A percentile compares a stretch with the other conserved stretches of the same genome.
Conservation (phyloP, 2,888 invertebrate species). For the Drosophila engyochracea region DNA sequence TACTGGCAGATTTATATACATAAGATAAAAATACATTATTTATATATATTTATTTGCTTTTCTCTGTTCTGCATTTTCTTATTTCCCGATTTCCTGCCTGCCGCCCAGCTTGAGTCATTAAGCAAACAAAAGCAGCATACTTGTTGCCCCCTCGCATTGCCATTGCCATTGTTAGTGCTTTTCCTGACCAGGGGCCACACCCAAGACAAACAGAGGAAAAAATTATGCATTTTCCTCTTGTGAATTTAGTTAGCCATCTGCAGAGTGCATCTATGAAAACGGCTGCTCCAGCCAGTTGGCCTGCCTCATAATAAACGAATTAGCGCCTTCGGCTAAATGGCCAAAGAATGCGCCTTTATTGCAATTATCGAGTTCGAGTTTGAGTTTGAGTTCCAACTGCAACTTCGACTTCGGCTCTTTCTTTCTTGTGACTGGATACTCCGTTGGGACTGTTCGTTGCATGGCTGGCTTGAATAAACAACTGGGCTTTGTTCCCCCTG, state of each 20-base stretch:
- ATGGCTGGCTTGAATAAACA: constrained; percentile 76
- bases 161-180: constrained; percentile 66
- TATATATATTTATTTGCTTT: background rate
- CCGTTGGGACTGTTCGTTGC: constrained; percentile 49
- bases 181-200: constrained; percentile 58
- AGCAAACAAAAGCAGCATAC: constrained; percentile 54
- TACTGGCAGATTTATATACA: background rate
- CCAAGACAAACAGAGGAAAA: constrained; percentile 51
- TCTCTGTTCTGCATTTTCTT: background rate
- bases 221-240: constrained; percentile 70
- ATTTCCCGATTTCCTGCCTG: constrained; percentile 9
- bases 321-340: constrained; percentile 77
- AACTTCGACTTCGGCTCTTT: constrained; percentile 28
- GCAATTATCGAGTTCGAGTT: constrained; percentile 72
- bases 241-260: constrained; percentile 65
- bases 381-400: constrained; percentile 10
- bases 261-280: constrained; percentile 51
- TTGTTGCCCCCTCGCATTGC: constrained; percentile 39
- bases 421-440: constrained; percentile 22
- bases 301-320: constrained; percentile 75
- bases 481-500: constrained; percentile 21
- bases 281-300: constrained; percentile 40
- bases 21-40: background rate
- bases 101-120: constrained; percentile 49
- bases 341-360: constrained; percentile 76